phyloP scores from a whole-genome alignment of 2,113 vertebrate genomes.

The Chauna torquata region DNA sequence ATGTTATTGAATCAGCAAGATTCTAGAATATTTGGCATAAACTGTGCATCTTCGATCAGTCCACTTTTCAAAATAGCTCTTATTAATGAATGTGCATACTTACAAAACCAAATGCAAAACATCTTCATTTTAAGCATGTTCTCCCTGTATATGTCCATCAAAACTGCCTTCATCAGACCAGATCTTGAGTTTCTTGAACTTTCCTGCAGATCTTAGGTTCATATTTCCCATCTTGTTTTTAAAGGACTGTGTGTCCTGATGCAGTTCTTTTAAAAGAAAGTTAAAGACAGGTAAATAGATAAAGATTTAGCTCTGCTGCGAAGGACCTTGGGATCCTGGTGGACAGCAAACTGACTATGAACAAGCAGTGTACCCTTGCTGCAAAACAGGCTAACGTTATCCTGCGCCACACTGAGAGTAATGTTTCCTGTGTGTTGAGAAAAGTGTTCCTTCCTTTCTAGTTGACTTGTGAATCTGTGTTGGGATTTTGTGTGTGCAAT shows the following conservation, averaged over 20 bases:
- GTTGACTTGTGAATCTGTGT: neutral
- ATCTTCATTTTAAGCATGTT: neutral
- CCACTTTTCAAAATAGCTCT: neutral
- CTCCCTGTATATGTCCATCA: neutral
- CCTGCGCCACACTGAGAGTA: neutral
- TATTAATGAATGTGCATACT: neutral
- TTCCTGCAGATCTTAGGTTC: neutral
- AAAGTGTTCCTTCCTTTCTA: neutral
- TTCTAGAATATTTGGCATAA: neutral
- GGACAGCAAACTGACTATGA: neutral
- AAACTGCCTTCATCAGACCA: neutral
- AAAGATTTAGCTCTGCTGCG: neutral
- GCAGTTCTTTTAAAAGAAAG: neutral
- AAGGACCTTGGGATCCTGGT: neutral
- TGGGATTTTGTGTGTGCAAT: neutral
- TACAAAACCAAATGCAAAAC: neutral
- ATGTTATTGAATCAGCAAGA: neutral
- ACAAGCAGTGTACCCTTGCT: neutral
- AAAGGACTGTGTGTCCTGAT: neutral
- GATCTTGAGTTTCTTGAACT: neutral
- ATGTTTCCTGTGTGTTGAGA: neutral
- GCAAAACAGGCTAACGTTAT: neutral
- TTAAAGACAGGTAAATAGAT: neutral
- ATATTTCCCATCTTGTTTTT: neutral
- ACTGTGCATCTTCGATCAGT: neutral